Evolutionary conservation across 2,113 vertebrate genomes (phyloP), one percentile per base, ranked within the genome.

Genomic region (Climacteris rufus): DNA sequence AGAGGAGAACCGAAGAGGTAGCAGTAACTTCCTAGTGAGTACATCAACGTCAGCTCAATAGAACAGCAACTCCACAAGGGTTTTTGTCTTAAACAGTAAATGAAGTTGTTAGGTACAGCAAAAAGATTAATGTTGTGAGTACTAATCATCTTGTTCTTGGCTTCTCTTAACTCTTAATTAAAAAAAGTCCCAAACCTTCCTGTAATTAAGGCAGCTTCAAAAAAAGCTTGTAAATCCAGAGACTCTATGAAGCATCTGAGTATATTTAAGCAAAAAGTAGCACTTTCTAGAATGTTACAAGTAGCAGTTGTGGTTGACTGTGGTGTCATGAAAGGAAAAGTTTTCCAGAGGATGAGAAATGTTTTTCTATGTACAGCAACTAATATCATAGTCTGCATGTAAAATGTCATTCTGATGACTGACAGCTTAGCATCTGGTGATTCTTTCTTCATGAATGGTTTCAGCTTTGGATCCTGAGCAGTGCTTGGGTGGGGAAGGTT

Each of bases 81-180:
- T 52, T 89, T 93, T 52, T 63, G 52, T 82, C 69, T 96, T 92
- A 81, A 52, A 37, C 5, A 25, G 19, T 75, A 88, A 88, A 86
- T 97, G 40, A 83, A 90, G 83, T 80, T 83, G 59, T 69, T 90
- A 81, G 52, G 10, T 83, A 83, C 52, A 75, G 72, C 27, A 54
- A 47, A 65, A 84, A 78, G 69, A 91, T 92, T 89, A 78, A 84
- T 92, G 56, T 74, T 83, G 44, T 81, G 89, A 60, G 65, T 94
- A 39, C 65, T 93, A 76, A 82, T 78, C 20, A 42, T 86, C 33
- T 80, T 65, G 53, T 83, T 82, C 75, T 92, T 92, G 57, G 30
- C 37, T 94, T 61, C 68, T 93, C 61, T 83, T 76, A 90, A 68
- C 31, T 90, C 27, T 42, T 96, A 74, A 83, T 72, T 15, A 6